Conservation (phyloP, 2,113 vertebrate species). For the Athene noctua region DNA sequence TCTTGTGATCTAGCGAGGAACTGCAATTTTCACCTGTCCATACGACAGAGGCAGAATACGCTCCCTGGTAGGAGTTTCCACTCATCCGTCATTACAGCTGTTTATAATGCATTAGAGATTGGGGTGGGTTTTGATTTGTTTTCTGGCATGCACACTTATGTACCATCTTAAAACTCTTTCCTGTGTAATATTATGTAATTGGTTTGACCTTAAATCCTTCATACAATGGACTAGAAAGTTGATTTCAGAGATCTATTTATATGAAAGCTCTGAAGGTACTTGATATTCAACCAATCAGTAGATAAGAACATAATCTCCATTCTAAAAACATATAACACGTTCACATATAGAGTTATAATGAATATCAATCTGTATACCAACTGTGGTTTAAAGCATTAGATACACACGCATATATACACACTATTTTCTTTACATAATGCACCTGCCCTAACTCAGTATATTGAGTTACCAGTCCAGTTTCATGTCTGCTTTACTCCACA, state of each 20-base stretch:
- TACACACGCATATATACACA: background rate
- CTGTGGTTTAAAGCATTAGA: background rate
- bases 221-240: background rate
- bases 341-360: background rate
- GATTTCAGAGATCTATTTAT: background rate
- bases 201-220: background rate
- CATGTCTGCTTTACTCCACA: slow-evolving; percentile 95
- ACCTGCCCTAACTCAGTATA: background rate
- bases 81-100: background rate
- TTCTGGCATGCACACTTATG: background rate
- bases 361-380: background rate
- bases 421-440: background rate
- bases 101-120: background rate
- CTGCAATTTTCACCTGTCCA: background rate
- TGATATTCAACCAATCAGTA: background rate
- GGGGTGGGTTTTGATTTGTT: background rate
- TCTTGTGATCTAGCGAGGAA: background rate
- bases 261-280: background rate
- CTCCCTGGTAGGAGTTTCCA: background rate
- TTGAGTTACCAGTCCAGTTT: slow-evolving; percentile 86
- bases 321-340: background rate
- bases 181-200: background rate
- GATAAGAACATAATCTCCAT: background rate
- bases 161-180: background rate
- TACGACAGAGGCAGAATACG: background rate